Conservation (phyloP, 2,797 vertebrate genomes). For the Brachymystax lenok region DNA sequence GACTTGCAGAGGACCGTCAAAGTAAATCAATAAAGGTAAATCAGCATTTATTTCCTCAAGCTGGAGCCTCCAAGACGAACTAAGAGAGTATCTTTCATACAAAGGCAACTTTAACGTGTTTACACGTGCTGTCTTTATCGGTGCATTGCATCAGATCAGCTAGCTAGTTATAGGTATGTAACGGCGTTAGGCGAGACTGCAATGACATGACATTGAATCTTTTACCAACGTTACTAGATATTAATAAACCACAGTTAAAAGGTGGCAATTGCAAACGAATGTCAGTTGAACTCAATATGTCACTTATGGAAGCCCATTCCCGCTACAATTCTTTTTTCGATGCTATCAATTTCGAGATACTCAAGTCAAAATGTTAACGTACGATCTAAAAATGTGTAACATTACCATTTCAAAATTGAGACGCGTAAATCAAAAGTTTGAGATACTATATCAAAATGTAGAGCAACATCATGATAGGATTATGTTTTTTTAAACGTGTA, state of each 20-base stretch:
- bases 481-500: no score
- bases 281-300: background rate
- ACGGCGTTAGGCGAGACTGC: background rate
- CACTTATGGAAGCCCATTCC: no score
- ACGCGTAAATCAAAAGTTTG: no score
- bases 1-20: background rate
- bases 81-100: background rate
- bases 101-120: background rate
- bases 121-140: background rate
- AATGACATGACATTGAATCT: background rate
- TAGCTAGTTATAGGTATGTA: no score
- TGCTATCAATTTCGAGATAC: no score
- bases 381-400: no score
- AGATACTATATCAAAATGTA: no score
- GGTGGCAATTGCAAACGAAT: background rate
- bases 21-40: background rate
- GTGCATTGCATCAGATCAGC: background rate
- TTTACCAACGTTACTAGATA: background rate
- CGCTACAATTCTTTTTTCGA: no score
- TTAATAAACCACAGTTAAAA: background rate
- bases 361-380: no score
- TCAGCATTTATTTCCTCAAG: background rate
- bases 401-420: no score
- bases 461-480: no score
- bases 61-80: background rate